A percentile compares a stretch with the other conserved stretches of the same genome.
Evolutionary conservation across 2,797 vertebrate genomes (phyloP).

Genomic region (Crocodylus rhombifer): DNA sequence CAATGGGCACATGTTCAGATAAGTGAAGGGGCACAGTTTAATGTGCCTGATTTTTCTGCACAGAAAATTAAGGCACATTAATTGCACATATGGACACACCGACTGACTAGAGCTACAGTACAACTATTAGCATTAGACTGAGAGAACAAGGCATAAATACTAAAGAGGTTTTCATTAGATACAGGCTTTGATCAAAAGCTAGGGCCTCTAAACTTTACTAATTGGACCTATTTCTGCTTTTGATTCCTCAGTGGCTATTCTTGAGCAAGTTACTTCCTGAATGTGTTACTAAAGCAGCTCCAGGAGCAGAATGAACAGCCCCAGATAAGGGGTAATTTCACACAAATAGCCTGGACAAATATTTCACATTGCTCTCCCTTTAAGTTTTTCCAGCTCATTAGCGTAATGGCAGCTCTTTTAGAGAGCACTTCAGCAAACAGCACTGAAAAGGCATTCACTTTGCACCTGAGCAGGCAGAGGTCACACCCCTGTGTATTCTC

Average conservation of each 20-base stretch:
- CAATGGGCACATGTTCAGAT: no score
- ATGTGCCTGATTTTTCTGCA: no score
- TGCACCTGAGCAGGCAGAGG: background rate
- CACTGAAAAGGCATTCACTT: background rate
- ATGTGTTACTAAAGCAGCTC: background rate
- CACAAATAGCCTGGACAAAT: background rate
- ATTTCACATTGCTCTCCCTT: background rate
- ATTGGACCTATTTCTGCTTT: background rate
- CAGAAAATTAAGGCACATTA: no score
- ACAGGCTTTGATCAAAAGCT: background rate
- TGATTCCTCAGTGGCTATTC: background rate
- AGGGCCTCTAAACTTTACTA: background rate
- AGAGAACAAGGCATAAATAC: background rate
- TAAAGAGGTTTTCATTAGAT: background rate
- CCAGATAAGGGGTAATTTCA: background rate
- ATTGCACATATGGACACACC: no score
- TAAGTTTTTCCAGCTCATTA: background rate
- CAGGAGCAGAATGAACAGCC: background rate
- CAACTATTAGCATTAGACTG: background rate
- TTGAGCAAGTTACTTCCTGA: background rate
- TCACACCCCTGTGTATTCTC: accelerated
- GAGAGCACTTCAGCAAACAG: background rate
- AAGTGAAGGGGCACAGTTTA: no score
- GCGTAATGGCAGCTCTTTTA: background rate
- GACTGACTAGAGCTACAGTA: no score